These are phyloP conservation scores for Hydrolagus colliei DNA, from an alignment of 2,797 vertebrate genomes.

Conservation along the genomic window DNA sequence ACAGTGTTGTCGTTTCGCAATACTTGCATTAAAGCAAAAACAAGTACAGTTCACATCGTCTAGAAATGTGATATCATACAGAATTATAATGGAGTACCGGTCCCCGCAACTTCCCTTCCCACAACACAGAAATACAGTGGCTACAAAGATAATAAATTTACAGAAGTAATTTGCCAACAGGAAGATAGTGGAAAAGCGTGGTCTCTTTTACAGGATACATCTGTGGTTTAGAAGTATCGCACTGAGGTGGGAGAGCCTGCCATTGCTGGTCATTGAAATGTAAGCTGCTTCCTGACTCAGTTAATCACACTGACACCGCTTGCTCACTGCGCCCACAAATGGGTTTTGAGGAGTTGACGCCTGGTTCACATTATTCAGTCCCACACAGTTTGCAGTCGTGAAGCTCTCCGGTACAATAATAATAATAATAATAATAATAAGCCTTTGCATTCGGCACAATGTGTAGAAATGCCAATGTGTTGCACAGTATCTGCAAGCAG, in stretches of 20 bases:
- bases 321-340: constrained; percentile 4
- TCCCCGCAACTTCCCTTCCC: neutral
- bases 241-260: neutral
- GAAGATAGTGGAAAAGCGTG: neutral
- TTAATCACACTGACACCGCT: neutral
- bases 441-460: no score
- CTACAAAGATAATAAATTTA: neutral
- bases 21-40: neutral
- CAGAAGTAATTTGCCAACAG: neutral
- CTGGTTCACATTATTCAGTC: neutral
- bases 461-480: no score
- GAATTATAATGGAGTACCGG: neutral
- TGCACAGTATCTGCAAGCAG: no score
- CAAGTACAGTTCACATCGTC: neutral
- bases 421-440: no score
- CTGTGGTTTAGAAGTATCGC: neutral
- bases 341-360: neutral
- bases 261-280: neutral
- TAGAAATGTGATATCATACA: neutral
- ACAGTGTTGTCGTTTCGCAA: neutral
- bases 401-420: no score
- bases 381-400: neutral
- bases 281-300: constrained; percentile 9
- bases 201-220: neutral
- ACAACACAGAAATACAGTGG: neutral